Conservation (phyloP, 2,888 invertebrate genomes). For the Pilophorus perplexus region DNA sequence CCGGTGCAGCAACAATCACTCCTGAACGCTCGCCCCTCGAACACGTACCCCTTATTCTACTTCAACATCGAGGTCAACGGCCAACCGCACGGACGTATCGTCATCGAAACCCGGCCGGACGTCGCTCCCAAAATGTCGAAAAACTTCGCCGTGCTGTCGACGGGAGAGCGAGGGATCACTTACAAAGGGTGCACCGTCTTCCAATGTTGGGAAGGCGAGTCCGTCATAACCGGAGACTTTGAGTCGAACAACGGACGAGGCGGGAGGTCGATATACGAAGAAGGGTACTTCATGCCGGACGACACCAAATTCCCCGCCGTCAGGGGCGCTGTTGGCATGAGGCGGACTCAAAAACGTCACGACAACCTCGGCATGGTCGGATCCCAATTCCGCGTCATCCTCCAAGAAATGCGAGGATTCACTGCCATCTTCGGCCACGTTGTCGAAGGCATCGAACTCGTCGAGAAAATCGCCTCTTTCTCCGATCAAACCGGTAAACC, state of each 20-base stretch:
- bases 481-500: conserved; percentile 77
- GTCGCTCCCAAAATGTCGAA: conserved; percentile 78
- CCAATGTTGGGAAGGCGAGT: conserved; percentile 79
- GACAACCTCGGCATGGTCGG: conserved; percentile 79
- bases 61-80: conserved; percentile 75
- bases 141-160: conserved; percentile 70
- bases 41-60: conserved; percentile 63
- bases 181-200: conserved; percentile 78
- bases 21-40: conserved; percentile 50
- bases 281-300: conserved; percentile 76
- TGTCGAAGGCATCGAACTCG: conserved; percentile 73
- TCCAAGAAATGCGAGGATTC: conserved; percentile 79
- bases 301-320: conserved; percentile 73
- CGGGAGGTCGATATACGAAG: conserved; percentile 72
- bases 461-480: conserved; percentile 73
- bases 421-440: conserved; percentile 80
- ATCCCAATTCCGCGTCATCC: conserved; percentile 76
- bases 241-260: conserved; percentile 78
- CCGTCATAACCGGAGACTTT: conserved; percentile 72
- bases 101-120: conserved; percentile 74
- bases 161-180: conserved; percentile 71
- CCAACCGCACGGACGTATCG: conserved; percentile 66
- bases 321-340: conserved; percentile 77
- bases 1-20: conserved; percentile 50
- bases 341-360: conserved; percentile 74